A percentile compares a stretch with the other conserved stretches of the same genome.
phyloP scores from a whole-genome alignment of 2,888 invertebrate species.

The Achlya flavicornis region DNA sequence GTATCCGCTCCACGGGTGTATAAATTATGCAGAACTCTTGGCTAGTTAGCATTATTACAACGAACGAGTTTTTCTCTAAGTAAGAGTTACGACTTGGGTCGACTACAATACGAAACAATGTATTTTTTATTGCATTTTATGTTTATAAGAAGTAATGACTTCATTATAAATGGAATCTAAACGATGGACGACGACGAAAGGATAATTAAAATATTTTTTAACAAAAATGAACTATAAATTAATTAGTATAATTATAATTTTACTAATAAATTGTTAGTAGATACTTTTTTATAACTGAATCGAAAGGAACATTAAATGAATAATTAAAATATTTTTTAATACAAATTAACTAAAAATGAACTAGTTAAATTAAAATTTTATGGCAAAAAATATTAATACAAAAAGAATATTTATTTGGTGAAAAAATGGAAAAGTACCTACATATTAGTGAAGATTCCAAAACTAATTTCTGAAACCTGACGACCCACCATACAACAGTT shows the following conservation, averaged over 20 bases:
- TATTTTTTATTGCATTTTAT: background rate
- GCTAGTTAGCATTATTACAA: constrained; percentile 41
- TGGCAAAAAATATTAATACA: too few species aligned
- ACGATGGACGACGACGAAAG: too few species aligned
- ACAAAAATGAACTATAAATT: too few species aligned
- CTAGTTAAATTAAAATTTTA: too few species aligned
- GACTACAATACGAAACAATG: background rate
- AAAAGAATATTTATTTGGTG: too few species aligned
- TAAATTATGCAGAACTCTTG: constrained; percentile 55
- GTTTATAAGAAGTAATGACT: background rate
- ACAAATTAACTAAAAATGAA: too few species aligned
- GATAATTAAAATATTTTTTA: background rate
- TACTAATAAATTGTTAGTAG: too few species aligned
- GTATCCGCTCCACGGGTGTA: constrained; percentile 49
- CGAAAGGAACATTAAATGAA: too few species aligned
- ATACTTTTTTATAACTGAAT: too few species aligned
- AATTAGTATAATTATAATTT: too few species aligned
- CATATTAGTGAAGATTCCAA: background rate
- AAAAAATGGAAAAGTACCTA: too few species aligned
- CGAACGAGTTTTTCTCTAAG: constrained; percentile 28
- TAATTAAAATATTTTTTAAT: too few species aligned
- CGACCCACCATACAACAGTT: background rate
- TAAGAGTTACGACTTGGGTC: constrained; percentile 17
- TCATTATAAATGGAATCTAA: background rate
- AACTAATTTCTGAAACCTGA: background rate